Percentiles rank a stretch among this genome's conserved stretches.
Conservation (phyloP, 2,113 vertebrate genomes). For the Anarrhichthys ocellatus region DNA sequence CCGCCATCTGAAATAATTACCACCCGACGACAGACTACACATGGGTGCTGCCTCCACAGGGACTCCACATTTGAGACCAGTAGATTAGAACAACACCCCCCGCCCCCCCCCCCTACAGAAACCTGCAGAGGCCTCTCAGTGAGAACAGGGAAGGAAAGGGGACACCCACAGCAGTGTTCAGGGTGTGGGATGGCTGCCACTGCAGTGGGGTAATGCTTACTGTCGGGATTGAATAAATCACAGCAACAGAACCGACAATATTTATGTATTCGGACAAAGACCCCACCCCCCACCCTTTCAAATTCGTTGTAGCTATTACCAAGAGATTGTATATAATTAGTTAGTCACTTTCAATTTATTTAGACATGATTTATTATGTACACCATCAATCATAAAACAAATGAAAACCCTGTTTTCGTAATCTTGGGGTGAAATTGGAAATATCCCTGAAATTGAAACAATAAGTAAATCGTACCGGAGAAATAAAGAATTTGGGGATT, state of each 20-base stretch:
- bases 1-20: slow-evolving; percentile 74
- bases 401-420: not conserved
- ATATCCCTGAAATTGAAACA: slow-evolving; percentile 7
- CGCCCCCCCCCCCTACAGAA: slow-evolving; percentile 39
- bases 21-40: slow-evolving; percentile 62
- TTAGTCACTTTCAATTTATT: slow-evolving; percentile 55
- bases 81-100: slow-evolving; percentile 58
- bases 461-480: not conserved
- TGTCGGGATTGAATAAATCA: slow-evolving; percentile 44
- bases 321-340: slow-evolving; percentile 33
- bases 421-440: not conserved
- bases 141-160: slow-evolving; percentile 3
- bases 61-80: slow-evolving; percentile 51
- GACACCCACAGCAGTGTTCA: slow-evolving; percentile 9
- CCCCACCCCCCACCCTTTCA: slow-evolving; percentile 10
- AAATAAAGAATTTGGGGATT: not conserved
- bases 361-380: slow-evolving; percentile 37
- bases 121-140: slow-evolving; percentile 24
- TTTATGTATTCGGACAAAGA: slow-evolving; percentile 16
- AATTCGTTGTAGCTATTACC: slow-evolving; percentile 31
- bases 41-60: slow-evolving; percentile 60
- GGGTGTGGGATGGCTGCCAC: slow-evolving; percentile 35
- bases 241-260: not conserved
- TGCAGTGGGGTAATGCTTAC: slow-evolving; percentile 19
- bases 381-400: slow-evolving; percentile 23